Conservation (phyloP, 1,140 invertebrate genomes). For the Ostrea edulis region DNA sequence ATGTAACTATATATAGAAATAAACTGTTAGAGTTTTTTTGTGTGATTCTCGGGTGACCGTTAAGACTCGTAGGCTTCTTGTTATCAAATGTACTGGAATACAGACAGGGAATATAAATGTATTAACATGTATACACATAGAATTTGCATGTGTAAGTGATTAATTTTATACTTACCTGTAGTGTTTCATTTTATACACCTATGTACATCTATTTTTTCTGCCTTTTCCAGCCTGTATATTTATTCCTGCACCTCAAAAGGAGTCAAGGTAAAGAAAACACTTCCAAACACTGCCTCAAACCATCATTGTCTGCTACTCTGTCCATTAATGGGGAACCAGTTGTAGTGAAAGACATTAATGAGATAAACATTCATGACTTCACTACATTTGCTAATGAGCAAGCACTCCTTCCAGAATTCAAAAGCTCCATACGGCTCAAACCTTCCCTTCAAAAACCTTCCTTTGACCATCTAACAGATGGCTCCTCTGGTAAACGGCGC, state of each 20-base stretch:
- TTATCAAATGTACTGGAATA: too few species aligned
- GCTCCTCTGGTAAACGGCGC: conserved; percentile 37
- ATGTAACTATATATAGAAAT: too few species aligned
- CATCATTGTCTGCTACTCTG: conserved; percentile 62
- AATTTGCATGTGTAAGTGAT: too few species aligned
- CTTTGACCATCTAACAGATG: background rate
- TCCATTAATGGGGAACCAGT: conserved; percentile 78
- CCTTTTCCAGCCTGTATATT: conserved; percentile 73
- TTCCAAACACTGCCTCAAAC: conserved; percentile 21
- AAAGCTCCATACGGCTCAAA: conserved; percentile 64
- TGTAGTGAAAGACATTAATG: conserved; percentile 60
- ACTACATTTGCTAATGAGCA: conserved; percentile 76
- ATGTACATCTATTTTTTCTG: conserved; percentile 45
- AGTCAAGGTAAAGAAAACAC: conserved; percentile 73
- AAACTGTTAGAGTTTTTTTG: too few species aligned
- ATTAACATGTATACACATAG: too few species aligned
- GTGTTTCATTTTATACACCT: too few species aligned
- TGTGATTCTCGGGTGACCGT: too few species aligned
- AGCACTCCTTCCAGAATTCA: conserved; percentile 73
- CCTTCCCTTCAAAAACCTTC: background rate
- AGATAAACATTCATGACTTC: conserved; percentile 78
- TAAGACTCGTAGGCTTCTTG: too few species aligned
- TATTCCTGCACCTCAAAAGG: conserved; percentile 72
- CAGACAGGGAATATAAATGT: too few species aligned
- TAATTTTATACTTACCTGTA: too few species aligned